Evolutionary conservation across 2,888 invertebrate genomes (phyloP).

Genomic region (Reticulitermes lucifugus): DNA sequence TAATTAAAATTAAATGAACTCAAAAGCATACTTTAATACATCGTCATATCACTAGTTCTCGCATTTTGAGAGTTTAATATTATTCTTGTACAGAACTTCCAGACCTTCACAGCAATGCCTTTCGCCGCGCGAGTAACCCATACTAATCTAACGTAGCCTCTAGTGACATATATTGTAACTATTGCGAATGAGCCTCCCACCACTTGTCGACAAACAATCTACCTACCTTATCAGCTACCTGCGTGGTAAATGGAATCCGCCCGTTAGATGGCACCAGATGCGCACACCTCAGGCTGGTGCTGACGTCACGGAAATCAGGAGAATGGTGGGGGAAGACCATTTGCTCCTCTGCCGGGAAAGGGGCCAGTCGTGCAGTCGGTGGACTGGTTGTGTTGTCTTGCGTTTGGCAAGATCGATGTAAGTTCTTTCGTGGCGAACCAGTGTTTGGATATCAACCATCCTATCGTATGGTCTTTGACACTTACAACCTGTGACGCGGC

Average conservation of each 20-base stretch:
- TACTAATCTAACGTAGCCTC: background rate
- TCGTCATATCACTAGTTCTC: too few relatives aligned
- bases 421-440: slow-evolving; percentile 6
- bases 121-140: too few relatives aligned
- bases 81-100: too few relatives aligned
- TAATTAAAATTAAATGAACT: too few relatives aligned
- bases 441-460: background rate
- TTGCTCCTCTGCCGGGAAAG: slow-evolving; percentile 21
- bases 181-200: background rate
- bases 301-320: slow-evolving; percentile 5
- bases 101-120: too few relatives aligned
- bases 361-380: slow-evolving; percentile 28
- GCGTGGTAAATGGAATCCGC: background rate
- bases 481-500: background rate
- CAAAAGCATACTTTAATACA: too few relatives aligned
- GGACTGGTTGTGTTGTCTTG: background rate
- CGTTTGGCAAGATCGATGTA: background rate
- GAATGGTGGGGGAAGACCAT: slow-evolving; percentile 21
- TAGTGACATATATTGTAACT: background rate
- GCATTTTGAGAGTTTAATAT: too few relatives aligned
- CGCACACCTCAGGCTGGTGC: background rate
- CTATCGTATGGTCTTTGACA: background rate
- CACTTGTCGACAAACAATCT: background rate
- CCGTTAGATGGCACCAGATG: background rate
- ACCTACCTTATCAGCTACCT: background rate